Conservation (phyloP, 2,888 invertebrate species). For the Tribolium freemani region DNA sequence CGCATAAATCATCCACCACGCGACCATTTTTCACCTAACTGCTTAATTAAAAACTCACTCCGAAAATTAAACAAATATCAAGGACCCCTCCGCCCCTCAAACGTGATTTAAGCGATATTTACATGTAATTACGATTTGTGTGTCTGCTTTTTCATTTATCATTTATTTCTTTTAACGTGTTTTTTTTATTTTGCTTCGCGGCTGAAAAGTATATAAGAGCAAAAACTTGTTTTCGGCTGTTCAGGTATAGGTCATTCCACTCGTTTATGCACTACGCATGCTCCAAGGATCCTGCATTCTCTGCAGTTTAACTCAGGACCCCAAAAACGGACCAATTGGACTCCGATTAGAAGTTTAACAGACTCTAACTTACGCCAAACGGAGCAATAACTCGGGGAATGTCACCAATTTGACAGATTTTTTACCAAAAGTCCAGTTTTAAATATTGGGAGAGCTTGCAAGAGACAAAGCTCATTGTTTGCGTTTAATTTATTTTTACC, state of each 20-base stretch:
- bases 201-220: constrained; percentile 58
- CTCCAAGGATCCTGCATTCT: constrained; percentile 51
- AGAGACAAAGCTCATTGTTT: not conserved
- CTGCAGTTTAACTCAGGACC: constrained; percentile 17
- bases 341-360: constrained; percentile 7
- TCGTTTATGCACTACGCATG: constrained; percentile 56
- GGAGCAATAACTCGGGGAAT: too few species aligned
- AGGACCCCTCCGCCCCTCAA: not conserved
- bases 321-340: constrained; percentile 6
- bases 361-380: not conserved
- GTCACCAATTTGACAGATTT: too few species aligned
- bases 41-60: constrained; percentile 20
- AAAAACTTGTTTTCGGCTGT: constrained; percentile 64
- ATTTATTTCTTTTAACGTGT: constrained; percentile 49
- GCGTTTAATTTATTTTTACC: constrained; percentile 13
- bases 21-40: constrained; percentile 22
- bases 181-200: constrained; percentile 57
- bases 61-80: not conserved
- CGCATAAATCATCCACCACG: not conserved
- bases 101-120: constrained; percentile 43
- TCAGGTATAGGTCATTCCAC: constrained; percentile 65
- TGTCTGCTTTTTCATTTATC: constrained; percentile 59
- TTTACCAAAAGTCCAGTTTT: too few species aligned
- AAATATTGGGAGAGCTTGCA: not conserved
- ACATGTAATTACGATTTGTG: constrained; percentile 51